Percentiles rank a stretch among this genome's conserved stretches.
phyloP scores from a whole-genome alignment of 1,140 invertebrate genomes.

The Lepidurus apus region DNA sequence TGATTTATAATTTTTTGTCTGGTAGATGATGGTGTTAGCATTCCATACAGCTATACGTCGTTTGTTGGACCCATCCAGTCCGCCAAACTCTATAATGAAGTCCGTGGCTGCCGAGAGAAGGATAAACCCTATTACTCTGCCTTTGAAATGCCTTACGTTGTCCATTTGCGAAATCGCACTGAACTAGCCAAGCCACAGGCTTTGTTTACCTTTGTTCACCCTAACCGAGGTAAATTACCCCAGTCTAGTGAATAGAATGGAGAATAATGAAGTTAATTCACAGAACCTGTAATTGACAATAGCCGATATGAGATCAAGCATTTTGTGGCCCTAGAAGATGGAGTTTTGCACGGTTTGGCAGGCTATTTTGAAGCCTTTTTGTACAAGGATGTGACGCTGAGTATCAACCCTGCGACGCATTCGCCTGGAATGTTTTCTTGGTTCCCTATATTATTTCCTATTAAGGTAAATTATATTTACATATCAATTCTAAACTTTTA shows the following conservation, averaged over 20 bases:
- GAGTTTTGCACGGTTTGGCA: slow-evolving; percentile 83
- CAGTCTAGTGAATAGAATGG: not conserved
- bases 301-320: slow-evolving; percentile 58
- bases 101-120: slow-evolving; percentile 53
- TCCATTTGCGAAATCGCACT: slow-evolving; percentile 84
- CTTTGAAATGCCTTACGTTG: slow-evolving; percentile 87
- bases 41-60: slow-evolving; percentile 84
- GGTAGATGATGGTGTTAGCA: slow-evolving; percentile 79
- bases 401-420: slow-evolving; percentile 81
- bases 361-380: slow-evolving; percentile 90
- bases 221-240: slow-evolving; percentile 56
- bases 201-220: slow-evolving; percentile 85
- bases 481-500: not conserved
- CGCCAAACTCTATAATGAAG: slow-evolving; percentile 67
- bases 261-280: slow-evolving; percentile 20
- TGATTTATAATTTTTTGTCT: slow-evolving; percentile 29
- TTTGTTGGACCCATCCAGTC: slow-evolving; percentile 82
- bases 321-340: slow-evolving; percentile 66
- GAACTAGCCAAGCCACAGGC: slow-evolving; percentile 69
- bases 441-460: slow-evolving; percentile 94
- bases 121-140: slow-evolving; percentile 56
- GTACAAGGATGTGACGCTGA: slow-evolving; percentile 76
- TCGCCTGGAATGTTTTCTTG: slow-evolving; percentile 91
- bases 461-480: slow-evolving; percentile 53
- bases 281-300: slow-evolving; percentile 52